phyloP scores from a whole-genome alignment of 2,113 vertebrate species.

The Myotis brandtii region DNA sequence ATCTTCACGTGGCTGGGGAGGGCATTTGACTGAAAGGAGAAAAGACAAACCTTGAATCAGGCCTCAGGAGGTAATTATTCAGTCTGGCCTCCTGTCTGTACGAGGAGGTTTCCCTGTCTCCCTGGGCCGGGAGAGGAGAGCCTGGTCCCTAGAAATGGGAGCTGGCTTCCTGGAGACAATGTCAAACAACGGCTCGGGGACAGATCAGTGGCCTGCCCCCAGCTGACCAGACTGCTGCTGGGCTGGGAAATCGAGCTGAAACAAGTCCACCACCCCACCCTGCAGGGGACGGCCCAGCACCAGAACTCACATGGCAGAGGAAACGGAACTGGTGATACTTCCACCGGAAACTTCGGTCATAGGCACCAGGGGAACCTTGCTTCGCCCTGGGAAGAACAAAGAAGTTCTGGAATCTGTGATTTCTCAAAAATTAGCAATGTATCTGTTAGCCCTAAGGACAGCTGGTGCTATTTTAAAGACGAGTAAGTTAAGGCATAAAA shows the following conservation, averaged over 20 bases:
- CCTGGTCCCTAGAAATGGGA: not conserved
- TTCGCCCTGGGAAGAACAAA: constrained; percentile 85
- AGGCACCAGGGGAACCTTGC: constrained; percentile 95
- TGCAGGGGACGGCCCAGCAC: fast-evolving
- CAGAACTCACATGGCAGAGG: constrained; percentile 95
- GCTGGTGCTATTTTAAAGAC: not conserved
- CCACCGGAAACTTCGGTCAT: constrained; percentile 98
- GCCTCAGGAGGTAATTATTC: not conserved
- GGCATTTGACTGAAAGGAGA: constrained; percentile 91
- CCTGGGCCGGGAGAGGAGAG: not conserved
- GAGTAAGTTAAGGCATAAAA: not conserved
- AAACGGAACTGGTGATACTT: constrained; percentile 99
- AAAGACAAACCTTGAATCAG: not conserved
- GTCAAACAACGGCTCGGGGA: not conserved
- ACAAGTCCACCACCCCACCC: not conserved
- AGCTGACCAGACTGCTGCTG: not conserved
- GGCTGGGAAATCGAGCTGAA: not conserved
- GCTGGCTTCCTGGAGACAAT: not conserved
- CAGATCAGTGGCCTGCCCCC: not conserved
- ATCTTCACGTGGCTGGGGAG: constrained; percentile 99
- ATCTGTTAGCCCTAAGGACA: not conserved
- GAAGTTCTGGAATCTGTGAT: not conserved
- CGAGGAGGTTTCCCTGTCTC: not conserved
- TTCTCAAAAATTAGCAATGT: not conserved
- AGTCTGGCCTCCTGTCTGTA: not conserved